These are phyloP conservation scores for Tiphia femorata DNA, from an alignment of 2,888 invertebrate genomes.

Conservation along the genomic window DNA sequence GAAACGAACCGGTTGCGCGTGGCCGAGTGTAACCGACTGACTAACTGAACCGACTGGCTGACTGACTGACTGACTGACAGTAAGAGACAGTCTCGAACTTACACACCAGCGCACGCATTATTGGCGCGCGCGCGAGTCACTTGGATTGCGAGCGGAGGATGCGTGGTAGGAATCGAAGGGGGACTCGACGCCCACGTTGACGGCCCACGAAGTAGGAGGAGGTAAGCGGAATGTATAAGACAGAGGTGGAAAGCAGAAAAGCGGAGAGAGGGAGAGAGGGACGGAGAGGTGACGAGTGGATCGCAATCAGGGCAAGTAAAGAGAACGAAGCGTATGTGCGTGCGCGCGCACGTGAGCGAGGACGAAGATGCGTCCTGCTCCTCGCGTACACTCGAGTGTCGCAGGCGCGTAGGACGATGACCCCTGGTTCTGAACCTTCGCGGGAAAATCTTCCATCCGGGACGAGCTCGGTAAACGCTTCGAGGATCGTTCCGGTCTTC, in stretches of 20 bases:
- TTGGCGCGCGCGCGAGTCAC: too few species aligned
- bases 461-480: too few species aligned
- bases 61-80: slow-evolving; percentile 44
- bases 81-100: slow-evolving; percentile 23
- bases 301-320: slow-evolving; percentile 12
- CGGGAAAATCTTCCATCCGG: too few species aligned
- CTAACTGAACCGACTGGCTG: slow-evolving; percentile 49
- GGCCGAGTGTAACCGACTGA: slow-evolving; percentile 54
- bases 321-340: slow-evolving; percentile 7
- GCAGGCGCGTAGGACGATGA: too few species aligned
- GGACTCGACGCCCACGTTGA: slow-evolving; percentile 25
- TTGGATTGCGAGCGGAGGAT: slow-evolving; percentile 29
- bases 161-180: slow-evolving; percentile 38
- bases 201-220: slow-evolving; percentile 31
- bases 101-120: slow-evolving; percentile 23
- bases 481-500: too few species aligned
- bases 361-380: too few species aligned
- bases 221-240: too few species aligned
- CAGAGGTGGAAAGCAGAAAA: too few species aligned
- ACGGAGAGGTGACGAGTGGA: neutral
- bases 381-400: too few species aligned
- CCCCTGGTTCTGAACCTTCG: too few species aligned
- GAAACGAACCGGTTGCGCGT: slow-evolving; percentile 30
- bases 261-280: too few species aligned
- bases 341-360: slow-evolving; percentile 11